Percentiles rank a stretch among this genome's conserved stretches.
Conservation (phyloP, 1,140 invertebrate genomes). For the Hylyphantes graminicola region DNA sequence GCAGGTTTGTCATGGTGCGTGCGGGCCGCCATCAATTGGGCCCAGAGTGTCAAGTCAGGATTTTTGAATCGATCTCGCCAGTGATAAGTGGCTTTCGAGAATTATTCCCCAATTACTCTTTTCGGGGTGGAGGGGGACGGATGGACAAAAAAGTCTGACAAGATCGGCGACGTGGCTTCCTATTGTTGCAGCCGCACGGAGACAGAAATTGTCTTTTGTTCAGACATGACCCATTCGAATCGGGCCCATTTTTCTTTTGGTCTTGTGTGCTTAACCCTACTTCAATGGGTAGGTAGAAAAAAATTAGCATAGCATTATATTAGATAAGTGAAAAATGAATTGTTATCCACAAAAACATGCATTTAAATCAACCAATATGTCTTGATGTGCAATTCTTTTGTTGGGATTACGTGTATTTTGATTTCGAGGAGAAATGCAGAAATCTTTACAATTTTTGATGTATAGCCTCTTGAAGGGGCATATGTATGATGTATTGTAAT, state of each 20-base stretch:
- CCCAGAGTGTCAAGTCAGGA: slow-evolving; percentile 48
- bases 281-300: no score
- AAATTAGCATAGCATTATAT: no score
- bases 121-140: slow-evolving; percentile 30
- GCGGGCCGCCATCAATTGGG: slow-evolving; percentile 45
- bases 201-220: slow-evolving; percentile 54
- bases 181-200: slow-evolving; percentile 49
- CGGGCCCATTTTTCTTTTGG: slow-evolving; percentile 40
- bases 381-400: no score
- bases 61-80: slow-evolving; percentile 50
- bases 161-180: slow-evolving; percentile 49
- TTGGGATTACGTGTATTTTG: no score
- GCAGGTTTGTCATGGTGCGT: slow-evolving; percentile 45
- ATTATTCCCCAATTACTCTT: slow-evolving; percentile 56
- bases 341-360: no score
- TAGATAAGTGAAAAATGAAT: no score
- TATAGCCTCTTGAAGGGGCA: no score
- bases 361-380: no score
- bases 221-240: slow-evolving; percentile 35
- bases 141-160: slow-evolving; percentile 39
- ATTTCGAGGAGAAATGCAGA: no score
- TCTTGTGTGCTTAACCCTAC: no score
- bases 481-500: no score
- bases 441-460: no score
- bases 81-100: slow-evolving; percentile 58